Base-by-base conservation (phyloP, 2,113 vertebrate species). In the Dipodomys stephensi region DNA sequence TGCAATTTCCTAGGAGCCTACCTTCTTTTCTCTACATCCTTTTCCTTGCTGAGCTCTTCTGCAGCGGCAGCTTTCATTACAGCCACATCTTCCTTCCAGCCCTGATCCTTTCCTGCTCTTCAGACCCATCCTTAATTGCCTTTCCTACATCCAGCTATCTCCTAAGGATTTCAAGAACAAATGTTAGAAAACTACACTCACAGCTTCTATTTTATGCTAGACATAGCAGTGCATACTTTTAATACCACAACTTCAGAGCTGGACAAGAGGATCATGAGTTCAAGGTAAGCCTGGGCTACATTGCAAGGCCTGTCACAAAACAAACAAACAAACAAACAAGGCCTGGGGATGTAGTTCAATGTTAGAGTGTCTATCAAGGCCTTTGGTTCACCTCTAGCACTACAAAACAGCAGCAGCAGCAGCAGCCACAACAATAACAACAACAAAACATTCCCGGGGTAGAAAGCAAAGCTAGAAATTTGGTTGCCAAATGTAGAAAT, bases 1-100 rank as follows among this genome's bases (percentile, higher is more conserved):
- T 94, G 68, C 46, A 65, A 1, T 60, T 92, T 96, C 96, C 77
- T 92, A 91, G 71, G 69, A 20, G 7, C 85, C 85, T 90, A 25
- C 65, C 64, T 73, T 92, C 91, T 53, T 88, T 88, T 80, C 68
- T 80, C 8, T 80, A 25, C 30, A 32, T 12, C 60, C 62, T 93
- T 67, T 92, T 76, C 77, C 67, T 87, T 44, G 57, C n/a, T 23
- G 39, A 83, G 89, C 12, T 20, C 72, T 23, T 44, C 12, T 46
- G 2, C 3, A 25, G 83, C 8, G 7, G n/a, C 6, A 78, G n/a
- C 53, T 88, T 83, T 67, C 39, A 18, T 23, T 10, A 39, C 16
- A 68, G 25, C 9, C 28, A 62, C 25, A 32, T 74, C 67, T 81
- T 0, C 30, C 8, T 35, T 86, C 35, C 12, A 83, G 35, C 20